These are phyloP conservation scores for Chamaea fasciata DNA, from an alignment of 2,113 vertebrate genomes.

Conservation along the genomic window DNA sequence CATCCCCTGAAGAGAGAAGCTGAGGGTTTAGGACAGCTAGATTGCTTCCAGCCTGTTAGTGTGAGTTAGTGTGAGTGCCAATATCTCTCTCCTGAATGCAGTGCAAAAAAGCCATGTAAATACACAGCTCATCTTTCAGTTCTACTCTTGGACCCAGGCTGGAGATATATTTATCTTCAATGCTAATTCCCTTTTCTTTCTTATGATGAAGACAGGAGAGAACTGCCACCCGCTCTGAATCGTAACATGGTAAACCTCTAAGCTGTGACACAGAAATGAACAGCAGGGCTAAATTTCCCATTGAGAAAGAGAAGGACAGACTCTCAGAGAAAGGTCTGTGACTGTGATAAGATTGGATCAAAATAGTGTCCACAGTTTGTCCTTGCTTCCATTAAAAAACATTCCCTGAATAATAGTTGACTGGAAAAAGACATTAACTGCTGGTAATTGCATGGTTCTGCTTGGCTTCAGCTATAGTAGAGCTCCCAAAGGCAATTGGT, in stretches of 20 bases:
- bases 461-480: neutral
- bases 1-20: neutral
- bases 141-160: neutral
- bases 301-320: neutral
- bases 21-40: neutral
- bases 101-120: neutral
- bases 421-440: neutral
- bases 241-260: neutral
- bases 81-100: neutral
- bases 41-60: neutral
- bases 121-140: neutral
- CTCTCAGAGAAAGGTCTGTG: neutral
- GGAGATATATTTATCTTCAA: neutral
- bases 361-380: neutral
- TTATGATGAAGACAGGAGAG: neutral
- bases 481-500: neutral
- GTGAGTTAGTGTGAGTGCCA: rapidly evolving
- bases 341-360: neutral
- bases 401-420: neutral
- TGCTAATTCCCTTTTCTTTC: neutral
- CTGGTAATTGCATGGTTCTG: neutral
- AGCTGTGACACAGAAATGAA: neutral
- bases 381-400: neutral
- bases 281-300: neutral
- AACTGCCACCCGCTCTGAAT: neutral